phyloP scores from a whole-genome alignment of 2,888 invertebrate genomes.

The Chalcosyrphus nemorum region DNA sequence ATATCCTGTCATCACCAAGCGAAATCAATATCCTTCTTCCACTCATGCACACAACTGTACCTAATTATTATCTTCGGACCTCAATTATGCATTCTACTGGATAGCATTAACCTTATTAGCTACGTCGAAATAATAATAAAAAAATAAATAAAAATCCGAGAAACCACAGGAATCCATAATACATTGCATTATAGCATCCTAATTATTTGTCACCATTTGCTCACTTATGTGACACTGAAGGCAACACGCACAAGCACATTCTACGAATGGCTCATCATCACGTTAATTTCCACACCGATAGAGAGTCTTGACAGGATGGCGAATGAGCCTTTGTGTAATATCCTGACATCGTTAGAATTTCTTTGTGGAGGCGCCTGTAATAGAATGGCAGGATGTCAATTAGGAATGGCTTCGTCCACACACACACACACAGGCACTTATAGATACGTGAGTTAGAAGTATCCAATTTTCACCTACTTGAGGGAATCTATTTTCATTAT shows the following conservation, averaged over 20 bases:
- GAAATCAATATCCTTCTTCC: neutral
- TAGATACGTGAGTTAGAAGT: neutral
- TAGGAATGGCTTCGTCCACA: constrained; percentile 19
- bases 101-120: neutral
- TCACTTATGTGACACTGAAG: constrained; percentile 19
- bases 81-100: neutral
- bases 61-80: neutral
- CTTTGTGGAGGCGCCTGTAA: constrained; percentile 15
- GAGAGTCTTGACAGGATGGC: neutral
- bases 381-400: constrained; percentile 51
- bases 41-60: neutral
- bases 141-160: neutral
- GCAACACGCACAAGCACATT: constrained; percentile 22
- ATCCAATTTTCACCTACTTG: constrained; percentile 53
- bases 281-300: neutral
- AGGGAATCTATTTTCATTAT: constrained; percentile 45
- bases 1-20: neutral
- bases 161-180: constrained; percentile 4
- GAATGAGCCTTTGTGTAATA: neutral
- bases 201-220: constrained; percentile 35
- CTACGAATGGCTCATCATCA: constrained; percentile 39
- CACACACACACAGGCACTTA: neutral
- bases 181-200: constrained; percentile 13
- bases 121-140: neutral
- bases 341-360: constrained; percentile 9